Evolutionary conservation across 2,888 invertebrate genomes (phyloP).

Genomic region (Ichneumoninae sp.): DNA sequence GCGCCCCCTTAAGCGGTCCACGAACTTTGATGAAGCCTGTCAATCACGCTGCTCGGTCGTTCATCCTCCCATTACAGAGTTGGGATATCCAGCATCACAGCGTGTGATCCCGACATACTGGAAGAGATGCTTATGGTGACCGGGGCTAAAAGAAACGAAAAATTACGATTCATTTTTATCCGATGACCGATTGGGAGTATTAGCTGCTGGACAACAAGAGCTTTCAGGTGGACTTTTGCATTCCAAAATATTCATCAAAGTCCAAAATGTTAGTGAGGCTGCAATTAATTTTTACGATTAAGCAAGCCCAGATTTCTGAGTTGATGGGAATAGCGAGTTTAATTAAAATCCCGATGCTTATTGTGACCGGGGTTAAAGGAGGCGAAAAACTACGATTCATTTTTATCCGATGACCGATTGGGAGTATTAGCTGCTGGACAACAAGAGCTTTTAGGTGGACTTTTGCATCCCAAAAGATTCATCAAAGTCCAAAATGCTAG

Average conservation of each 20-base stretch:
- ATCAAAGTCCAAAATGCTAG: background rate
- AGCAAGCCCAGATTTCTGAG: background rate
- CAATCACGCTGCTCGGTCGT: constrained; percentile 51
- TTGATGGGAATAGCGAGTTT: background rate
- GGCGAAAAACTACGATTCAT: background rate
- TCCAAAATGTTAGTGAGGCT: background rate
- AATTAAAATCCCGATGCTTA: background rate
- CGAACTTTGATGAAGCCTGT: constrained; percentile 60
- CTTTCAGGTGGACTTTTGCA: background rate
- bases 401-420: background rate
- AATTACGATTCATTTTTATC: background rate
- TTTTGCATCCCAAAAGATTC: background rate
- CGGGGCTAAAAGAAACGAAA: background rate
- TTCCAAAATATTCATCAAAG: background rate
- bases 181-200: background rate
- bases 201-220: background rate
- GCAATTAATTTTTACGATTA: background rate
- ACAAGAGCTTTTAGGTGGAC: background rate
- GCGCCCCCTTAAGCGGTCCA: constrained; percentile 39
- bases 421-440: background rate
- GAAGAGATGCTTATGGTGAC: constrained; percentile 23
- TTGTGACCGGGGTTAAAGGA: background rate
- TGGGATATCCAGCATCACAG: constrained; percentile 8
- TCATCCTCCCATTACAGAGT: constrained; percentile 27
- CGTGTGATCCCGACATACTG: constrained; percentile 26